Evolutionary conservation across 2,888 invertebrate genomes (phyloP).

Genomic region (Polyommatus icarus): DNA sequence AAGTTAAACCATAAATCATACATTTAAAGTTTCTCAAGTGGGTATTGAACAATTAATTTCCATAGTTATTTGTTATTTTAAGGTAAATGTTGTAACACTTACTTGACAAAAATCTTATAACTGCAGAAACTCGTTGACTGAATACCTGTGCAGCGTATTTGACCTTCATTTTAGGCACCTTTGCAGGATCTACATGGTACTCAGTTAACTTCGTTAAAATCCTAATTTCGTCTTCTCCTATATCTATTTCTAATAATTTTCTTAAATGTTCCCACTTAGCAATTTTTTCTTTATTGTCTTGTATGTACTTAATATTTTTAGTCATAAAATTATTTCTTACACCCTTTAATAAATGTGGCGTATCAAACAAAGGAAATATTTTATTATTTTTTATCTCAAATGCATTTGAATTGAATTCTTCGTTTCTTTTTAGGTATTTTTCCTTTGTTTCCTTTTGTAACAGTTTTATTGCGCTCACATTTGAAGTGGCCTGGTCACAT

Average conservation of each 20-base stretch:
- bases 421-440: constrained; percentile 18
- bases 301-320: constrained; percentile 26
- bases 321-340: constrained; percentile 32
- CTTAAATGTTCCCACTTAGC: background rate
- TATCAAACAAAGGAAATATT: constrained; percentile 32
- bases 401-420: constrained; percentile 19
- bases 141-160: background rate
- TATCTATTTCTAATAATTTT: background rate
- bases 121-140: background rate
- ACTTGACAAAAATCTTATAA: too few relatives aligned
- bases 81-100: too few relatives aligned
- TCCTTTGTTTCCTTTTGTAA: constrained; percentile 11
- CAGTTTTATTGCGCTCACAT: constrained; percentile 17
- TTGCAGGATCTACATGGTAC: background rate
- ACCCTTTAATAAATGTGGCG: constrained; percentile 33
- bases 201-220: background rate
- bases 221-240: background rate
- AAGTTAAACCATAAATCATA: too few relatives aligned
- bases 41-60: too few relatives aligned
- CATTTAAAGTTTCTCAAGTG: too few relatives aligned
- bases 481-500: constrained; percentile 15
- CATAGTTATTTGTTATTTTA: too few relatives aligned
- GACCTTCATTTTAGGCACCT: background rate
- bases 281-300: background rate
- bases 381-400: background rate